Evolutionary conservation across 2,113 vertebrate species (phyloP).

Genomic region (Barnardius zonarius): DNA sequence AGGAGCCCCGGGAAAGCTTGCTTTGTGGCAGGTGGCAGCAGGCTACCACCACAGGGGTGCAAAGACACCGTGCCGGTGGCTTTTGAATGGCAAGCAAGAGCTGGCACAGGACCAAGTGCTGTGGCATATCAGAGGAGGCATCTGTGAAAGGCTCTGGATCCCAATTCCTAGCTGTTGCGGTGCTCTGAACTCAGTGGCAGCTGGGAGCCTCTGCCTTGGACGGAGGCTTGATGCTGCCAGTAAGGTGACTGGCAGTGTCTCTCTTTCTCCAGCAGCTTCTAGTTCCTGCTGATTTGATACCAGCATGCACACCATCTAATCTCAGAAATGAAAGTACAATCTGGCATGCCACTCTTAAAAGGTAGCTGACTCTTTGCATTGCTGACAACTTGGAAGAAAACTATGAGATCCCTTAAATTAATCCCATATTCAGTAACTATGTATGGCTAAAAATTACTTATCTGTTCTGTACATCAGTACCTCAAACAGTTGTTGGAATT

Average conservation of each 20-base stretch:
- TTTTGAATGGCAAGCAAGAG: not conserved
- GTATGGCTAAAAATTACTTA: not conserved
- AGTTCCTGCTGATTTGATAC: not conserved
- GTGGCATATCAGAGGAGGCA: not conserved
- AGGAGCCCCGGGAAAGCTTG: not conserved
- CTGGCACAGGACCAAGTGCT: not conserved
- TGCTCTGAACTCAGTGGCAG: not conserved
- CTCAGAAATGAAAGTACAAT: not conserved
- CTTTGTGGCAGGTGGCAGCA: slow-evolving; percentile 20
- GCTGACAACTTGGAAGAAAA: slow-evolving; percentile 5
- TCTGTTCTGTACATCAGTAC: not conserved
- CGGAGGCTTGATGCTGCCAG: not conserved
- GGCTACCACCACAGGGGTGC: not conserved
- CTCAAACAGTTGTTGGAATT: not conserved
- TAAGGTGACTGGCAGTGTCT: not conserved
- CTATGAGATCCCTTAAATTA: not conserved
- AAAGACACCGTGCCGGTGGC: not conserved
- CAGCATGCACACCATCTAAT: not conserved
- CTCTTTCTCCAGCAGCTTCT: not conserved
- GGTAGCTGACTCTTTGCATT: not conserved
- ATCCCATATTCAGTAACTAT: not conserved
- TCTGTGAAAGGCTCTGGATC: slow-evolving; percentile 19
- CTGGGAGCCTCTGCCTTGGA: slow-evolving; percentile 24
- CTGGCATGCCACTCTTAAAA: not conserved
- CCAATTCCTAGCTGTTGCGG: not conserved